Percentiles rank a stretch among this genome's conserved stretches.
Conservation (phyloP, 1,140 invertebrate genomes). For the Achatina immaculata region DNA sequence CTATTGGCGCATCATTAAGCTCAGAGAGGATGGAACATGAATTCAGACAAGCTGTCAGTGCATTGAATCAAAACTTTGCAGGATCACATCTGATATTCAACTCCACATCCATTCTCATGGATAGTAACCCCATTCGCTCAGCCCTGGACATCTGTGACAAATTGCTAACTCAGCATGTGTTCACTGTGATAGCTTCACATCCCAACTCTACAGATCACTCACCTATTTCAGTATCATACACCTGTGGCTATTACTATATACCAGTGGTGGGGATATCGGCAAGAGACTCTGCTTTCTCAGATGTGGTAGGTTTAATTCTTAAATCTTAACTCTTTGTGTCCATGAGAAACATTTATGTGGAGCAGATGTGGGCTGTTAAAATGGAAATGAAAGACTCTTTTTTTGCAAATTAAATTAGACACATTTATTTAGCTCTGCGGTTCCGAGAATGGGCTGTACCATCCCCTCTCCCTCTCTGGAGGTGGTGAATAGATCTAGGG, state of each 20-base stretch:
- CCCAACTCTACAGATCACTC: constrained; percentile 53
- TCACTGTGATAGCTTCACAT: constrained; percentile 69
- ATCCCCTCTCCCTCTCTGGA: no score
- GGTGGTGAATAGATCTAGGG: no score
- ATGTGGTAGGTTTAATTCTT: constrained; percentile 85
- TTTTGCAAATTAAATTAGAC: no score
- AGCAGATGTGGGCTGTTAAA: no score
- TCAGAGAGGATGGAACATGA: constrained; percentile 44
- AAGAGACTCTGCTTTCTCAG: constrained; percentile 96
- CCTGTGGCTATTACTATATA: constrained; percentile 97
- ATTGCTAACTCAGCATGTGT: constrained; percentile 76
- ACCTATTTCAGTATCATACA: constrained; percentile 86
- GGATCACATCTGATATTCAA: constrained; percentile 46
- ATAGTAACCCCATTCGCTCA: constrained; percentile 93
- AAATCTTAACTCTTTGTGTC: no score
- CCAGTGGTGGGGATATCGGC: constrained; percentile 98
- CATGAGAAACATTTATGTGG: no score
- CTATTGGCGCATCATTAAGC: constrained; percentile 48
- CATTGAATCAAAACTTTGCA: constrained; percentile 28
- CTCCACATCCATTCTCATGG: constrained; percentile 83
- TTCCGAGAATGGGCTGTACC: no score
- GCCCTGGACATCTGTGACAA: constrained; percentile 93
- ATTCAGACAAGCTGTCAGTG: constrained; percentile 39
- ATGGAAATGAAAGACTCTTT: no score
- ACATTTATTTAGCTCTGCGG: no score